Conservation (phyloP, 2,888 invertebrate species). For the Hypomecis punctinalis region DNA sequence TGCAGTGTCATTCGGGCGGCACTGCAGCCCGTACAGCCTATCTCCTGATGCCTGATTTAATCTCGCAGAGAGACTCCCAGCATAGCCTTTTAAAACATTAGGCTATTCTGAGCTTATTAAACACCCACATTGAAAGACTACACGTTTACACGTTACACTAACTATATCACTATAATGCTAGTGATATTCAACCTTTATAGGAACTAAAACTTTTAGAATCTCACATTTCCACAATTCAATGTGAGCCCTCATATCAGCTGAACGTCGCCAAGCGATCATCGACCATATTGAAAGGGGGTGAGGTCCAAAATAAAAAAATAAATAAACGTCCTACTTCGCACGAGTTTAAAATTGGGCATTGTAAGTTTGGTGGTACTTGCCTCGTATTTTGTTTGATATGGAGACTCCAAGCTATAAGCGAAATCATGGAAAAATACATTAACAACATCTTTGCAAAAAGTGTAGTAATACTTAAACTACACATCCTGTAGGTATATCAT, state of each 20-base stretch:
- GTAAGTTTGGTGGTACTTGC: conserved; percentile 61
- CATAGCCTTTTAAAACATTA: too few relatives aligned
- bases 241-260: conserved; percentile 19
- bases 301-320: conserved; percentile 13
- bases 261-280: conserved; percentile 6
- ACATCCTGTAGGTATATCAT: too few relatives aligned
- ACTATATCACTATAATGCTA: background rate
- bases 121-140: too few relatives aligned
- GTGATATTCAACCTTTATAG: conserved; percentile 17
- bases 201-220: conserved; percentile 34
- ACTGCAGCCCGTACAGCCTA: too few relatives aligned
- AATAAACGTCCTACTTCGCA: conserved; percentile 14
- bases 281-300: conserved; percentile 7
- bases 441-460: background rate
- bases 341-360: conserved; percentile 68
- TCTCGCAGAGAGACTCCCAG: too few relatives aligned
- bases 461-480: background rate
- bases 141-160: too few relatives aligned
- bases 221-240: conserved; percentile 29
- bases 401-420: conserved; percentile 30
- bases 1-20: too few relatives aligned
- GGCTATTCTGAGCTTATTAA: too few relatives aligned
- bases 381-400: conserved; percentile 22
- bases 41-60: too few relatives aligned
- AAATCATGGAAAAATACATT: background rate